Conservation (phyloP, 2,888 invertebrate species). For the Alentia gelatinosa region DNA sequence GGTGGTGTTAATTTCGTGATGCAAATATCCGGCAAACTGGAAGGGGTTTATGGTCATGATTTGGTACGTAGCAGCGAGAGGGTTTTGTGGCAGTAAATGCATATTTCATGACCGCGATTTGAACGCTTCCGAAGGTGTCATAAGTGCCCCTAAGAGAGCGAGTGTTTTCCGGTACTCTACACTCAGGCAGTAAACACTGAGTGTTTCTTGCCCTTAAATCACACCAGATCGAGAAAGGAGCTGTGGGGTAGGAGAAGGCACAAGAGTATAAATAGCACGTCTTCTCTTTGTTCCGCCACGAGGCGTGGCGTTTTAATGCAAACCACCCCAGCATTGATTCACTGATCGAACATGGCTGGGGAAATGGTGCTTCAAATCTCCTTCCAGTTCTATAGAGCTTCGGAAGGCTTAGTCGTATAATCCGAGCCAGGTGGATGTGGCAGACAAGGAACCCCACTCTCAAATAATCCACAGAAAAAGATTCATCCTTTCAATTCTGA, state of each 20-base stretch:
- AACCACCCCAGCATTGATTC: background rate
- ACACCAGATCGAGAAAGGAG: background rate
- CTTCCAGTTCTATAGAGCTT: background rate
- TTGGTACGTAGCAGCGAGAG: background rate
- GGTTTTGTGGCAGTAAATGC: background rate
- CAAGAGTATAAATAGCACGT: background rate
- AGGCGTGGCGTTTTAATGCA: background rate
- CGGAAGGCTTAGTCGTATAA: background rate
- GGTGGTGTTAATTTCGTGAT: background rate
- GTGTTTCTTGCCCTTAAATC: background rate
- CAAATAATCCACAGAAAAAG: slow-evolving; percentile 5
- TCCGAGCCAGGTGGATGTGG: background rate
- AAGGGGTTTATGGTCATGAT: background rate
- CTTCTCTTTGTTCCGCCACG: background rate
- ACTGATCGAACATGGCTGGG: background rate
- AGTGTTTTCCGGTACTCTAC: too few relatives aligned
- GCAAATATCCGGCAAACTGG: background rate
- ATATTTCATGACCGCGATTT: slow-evolving; percentile 14
- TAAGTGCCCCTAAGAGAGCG: too few relatives aligned
- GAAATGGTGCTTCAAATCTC: background rate
- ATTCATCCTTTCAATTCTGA: slow-evolving; percentile 5
- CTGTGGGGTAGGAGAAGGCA: background rate
- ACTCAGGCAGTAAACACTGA: too few relatives aligned
- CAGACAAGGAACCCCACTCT: slow-evolving; percentile 29
- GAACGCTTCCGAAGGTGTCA: too few relatives aligned